phyloP scores from a whole-genome alignment of 2,888 invertebrate genomes.

The Pseudanteris insignis region DNA sequence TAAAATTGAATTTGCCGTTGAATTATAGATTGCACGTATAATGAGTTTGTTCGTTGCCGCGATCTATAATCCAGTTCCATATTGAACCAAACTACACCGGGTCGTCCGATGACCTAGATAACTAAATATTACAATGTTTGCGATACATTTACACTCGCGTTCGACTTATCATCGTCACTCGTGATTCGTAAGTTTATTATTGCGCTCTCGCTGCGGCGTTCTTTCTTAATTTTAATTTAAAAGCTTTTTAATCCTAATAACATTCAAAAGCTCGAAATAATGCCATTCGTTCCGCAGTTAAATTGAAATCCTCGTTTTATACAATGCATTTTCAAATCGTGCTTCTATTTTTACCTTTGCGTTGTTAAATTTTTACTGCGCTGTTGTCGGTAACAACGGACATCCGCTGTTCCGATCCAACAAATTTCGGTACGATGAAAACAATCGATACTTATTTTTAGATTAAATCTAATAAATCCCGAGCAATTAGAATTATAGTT shows the following conservation, averaged over 20 bases:
- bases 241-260: conserved; percentile 1
- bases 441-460: no score
- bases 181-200: conserved; percentile 21
- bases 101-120: conserved; percentile 44
- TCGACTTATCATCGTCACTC: conserved; percentile 22
- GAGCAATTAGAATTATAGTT: no score
- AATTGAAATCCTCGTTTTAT: no score
- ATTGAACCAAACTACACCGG: conserved; percentile 40
- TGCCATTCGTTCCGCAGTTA: no score
- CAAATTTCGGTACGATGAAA: no score
- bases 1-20: conserved; percentile 29
- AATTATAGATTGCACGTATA: conserved; percentile 28
- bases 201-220: conserved; percentile 1
- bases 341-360: no score
- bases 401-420: no score
- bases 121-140: conserved; percentile 43
- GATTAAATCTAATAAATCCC: no score
- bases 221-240: conserved; percentile 6
- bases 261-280: conserved; percentile 5
- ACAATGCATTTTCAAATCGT: no score
- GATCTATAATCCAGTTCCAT: conserved; percentile 45
- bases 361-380: no score
- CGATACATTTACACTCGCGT: conserved; percentile 33
- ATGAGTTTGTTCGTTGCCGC: conserved; percentile 37
- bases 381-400: no score